Conservation (phyloP, 23 tunicate species). For the Diplosoma virens region DNA sequence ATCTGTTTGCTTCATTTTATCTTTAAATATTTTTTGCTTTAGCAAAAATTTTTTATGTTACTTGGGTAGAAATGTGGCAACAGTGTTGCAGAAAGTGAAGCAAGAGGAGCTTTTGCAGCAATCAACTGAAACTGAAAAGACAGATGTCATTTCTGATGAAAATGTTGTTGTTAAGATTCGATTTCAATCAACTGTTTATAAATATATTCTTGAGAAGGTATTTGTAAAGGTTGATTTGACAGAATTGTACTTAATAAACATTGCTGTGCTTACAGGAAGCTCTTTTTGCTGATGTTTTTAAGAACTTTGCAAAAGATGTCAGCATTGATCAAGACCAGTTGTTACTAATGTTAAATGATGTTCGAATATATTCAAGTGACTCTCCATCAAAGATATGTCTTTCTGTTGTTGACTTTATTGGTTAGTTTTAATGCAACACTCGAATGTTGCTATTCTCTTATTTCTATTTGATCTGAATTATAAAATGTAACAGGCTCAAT, state of each 20-base stretch:
- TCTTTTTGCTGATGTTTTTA: conserved; percentile 1
- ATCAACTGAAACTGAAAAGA: not conserved
- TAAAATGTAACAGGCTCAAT: not conserved
- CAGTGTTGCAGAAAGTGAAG: not conserved
- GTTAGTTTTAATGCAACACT: not conserved
- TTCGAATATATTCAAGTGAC: not conserved
- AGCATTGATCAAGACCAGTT: not conserved
- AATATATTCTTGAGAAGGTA: conserved; percentile 18
- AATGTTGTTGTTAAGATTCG: conserved; percentile 17
- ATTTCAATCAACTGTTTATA: conserved; percentile 16
- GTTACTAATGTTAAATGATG: conserved; percentile 13
- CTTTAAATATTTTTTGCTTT: too few species aligned
- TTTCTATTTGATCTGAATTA: not conserved
- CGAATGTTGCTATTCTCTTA: not conserved
- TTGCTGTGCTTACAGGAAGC: not conserved
- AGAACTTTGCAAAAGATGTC: not conserved
- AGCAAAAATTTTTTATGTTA: not conserved
- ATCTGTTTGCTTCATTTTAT: too few species aligned
- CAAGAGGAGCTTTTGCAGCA: not conserved
- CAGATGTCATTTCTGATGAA: not conserved
- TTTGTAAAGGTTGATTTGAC: not conserved
- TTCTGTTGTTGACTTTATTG: conserved; percentile 22
- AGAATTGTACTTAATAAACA: not conserved
- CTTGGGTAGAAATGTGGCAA: conserved; percentile 6
- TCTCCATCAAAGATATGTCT: conserved; percentile 12